Base-by-base conservation (phyloP, 2,113 vertebrate genomes). In the Chaetodon auriga region DNA sequence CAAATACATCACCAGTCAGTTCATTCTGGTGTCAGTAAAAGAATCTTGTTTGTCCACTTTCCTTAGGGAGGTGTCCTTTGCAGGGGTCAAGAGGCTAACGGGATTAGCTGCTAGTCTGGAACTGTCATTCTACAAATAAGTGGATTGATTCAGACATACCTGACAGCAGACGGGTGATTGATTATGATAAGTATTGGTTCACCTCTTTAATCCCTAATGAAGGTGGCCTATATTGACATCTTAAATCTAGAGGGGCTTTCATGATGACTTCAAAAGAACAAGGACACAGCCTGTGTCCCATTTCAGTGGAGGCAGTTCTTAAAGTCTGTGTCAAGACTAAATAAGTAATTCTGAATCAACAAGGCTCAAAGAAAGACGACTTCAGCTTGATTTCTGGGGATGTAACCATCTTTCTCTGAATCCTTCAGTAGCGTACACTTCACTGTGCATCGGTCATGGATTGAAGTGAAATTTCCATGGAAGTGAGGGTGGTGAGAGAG, bases 31-130 rank as follows among this genome's bases (percentile, higher is more conserved):
- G 48, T 75, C 65, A 74, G 62, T 51, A 21, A 51, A 73, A 74
- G 21, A 35, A 45, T 25, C 13, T 58, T 46, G 25, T 71, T 76
- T 45, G 66, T 64, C 18, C 14, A 30, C 43, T 46, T 23, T 80
- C 81, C 78, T 64, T 41, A n/a, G 81, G 75, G 86, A 69, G 60
- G 53, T 19, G 6, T 83, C 46, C 35, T 73, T 30, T 23, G 35
- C 58, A 15, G 75, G 75, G 82, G 77, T 83, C 77, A 83, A 66
- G 61, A 83, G 57, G 80, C 55, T 89, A 89, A 91, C 65, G 23
- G 36, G 85, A 87, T 91, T 87, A 89, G 51, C 82, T 60, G 51
- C 53, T 74, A 35, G 75, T 85, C 60, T 60, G 54, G 21, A 63
- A 10, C 45, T 60, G 73, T 81, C 77, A 72, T 45, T 80, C 41